A percentile compares a stretch with the other conserved stretches of the same genome.
phyloP scores from a whole-genome alignment of 2,113 vertebrate species.

The Corydoras sp. region DNA sequence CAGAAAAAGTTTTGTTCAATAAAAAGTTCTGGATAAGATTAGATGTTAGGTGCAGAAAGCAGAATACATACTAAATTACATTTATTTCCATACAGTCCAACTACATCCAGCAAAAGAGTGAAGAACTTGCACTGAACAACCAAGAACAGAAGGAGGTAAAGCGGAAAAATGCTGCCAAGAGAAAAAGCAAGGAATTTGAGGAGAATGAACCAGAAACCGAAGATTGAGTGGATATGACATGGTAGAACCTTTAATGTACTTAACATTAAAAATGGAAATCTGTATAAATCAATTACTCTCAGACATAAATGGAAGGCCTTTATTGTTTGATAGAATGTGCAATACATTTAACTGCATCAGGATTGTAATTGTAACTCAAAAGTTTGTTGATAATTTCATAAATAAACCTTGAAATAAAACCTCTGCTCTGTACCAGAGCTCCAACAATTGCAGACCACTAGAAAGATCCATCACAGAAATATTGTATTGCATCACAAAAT shows the following conservation, averaged over 20 bases:
- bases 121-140: constrained; percentile 56
- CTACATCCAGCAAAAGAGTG: constrained; percentile 66
- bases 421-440: background rate
- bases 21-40: too few relatives aligned
- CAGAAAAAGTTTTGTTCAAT: too few relatives aligned
- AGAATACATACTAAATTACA: too few relatives aligned
- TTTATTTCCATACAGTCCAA: constrained; percentile 53
- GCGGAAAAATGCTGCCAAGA: constrained; percentile 61
- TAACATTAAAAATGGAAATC: too few relatives aligned
- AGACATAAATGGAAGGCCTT: background rate
- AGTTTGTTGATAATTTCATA: constrained; percentile 9
- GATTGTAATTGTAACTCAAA: background rate
- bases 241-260: too few relatives aligned
- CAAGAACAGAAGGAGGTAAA: constrained; percentile 59
- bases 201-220: constrained; percentile 15
- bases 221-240: background rate
- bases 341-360: constrained; percentile 27
- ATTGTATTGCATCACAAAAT: background rate
- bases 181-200: constrained; percentile 56
- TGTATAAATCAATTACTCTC: too few relatives aligned
- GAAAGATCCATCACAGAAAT: background rate
- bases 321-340: constrained; percentile 35
- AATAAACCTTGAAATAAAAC: background rate
- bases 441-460: background rate
- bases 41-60: too few relatives aligned